phyloP scores from a whole-genome alignment of 2,113 vertebrate species.

The Phainopepla nitens region DNA sequence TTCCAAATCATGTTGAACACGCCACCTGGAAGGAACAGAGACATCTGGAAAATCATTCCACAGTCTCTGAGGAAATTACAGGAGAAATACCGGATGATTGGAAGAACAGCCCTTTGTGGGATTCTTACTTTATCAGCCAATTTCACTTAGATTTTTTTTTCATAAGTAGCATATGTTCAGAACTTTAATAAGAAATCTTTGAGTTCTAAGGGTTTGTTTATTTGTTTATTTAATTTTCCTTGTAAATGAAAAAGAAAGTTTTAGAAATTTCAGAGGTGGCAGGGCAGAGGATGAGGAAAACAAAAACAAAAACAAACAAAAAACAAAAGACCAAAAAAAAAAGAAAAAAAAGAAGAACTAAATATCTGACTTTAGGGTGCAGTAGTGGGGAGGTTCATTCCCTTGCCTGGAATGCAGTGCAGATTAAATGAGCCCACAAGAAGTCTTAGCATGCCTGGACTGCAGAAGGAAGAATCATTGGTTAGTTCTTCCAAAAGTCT shows the following conservation, averaged over 20 bases:
- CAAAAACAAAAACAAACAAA: not conserved
- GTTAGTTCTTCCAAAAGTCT: not conserved
- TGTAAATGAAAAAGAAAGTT: not conserved
- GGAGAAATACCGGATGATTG: slow-evolving; percentile 66
- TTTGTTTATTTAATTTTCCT: slow-evolving; percentile 59
- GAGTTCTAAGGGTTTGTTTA: slow-evolving; percentile 41
- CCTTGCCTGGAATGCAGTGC: accelerated
- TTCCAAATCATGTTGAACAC: slow-evolving; percentile 67
- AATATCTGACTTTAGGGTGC: accelerated
- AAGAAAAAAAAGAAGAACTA: not conserved
- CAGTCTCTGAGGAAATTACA: slow-evolving; percentile 69
- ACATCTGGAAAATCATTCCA: slow-evolving; percentile 73
- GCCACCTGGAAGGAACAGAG: slow-evolving; percentile 64
- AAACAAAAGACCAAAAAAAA: not conserved
- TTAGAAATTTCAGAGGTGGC: not conserved
- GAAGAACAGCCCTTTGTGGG: slow-evolving; percentile 61
- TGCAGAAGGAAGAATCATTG: not conserved
- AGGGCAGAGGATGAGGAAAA: not conserved
- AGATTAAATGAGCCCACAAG: not conserved
- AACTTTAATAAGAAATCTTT: slow-evolving; percentile 62
- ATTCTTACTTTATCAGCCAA: slow-evolving; percentile 66
- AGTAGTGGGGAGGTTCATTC: not conserved
- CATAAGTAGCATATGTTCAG: slow-evolving; percentile 64
- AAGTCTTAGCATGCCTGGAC: not conserved
- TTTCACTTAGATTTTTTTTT: slow-evolving; percentile 51